Percentiles rank a stretch among this genome's conserved stretches.
Conservation (phyloP, 2,113 vertebrate species). For the Nothobranchius kuhntae region DNA sequence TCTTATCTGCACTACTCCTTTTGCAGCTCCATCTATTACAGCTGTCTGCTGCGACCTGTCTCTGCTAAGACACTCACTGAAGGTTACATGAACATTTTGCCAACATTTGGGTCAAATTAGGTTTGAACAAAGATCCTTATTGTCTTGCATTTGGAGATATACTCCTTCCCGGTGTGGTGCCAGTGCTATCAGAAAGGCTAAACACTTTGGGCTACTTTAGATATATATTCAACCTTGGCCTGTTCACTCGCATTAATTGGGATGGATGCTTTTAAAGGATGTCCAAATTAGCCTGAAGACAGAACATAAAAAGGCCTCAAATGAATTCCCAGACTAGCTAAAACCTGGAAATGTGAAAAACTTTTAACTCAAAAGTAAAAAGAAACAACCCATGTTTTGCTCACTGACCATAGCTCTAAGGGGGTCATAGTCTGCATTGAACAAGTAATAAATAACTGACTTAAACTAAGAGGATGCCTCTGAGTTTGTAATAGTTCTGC, state of each 20-base stretch:
- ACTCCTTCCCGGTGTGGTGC: slow-evolving; percentile 22
- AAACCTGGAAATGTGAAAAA: slow-evolving; percentile 24
- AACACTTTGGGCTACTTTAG: slow-evolving; percentile 55
- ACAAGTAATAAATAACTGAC: slow-evolving; percentile 58
- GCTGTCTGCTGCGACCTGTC: slow-evolving; percentile 71
- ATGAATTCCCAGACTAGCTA: slow-evolving; percentile 44
- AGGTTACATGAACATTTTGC: slow-evolving; percentile 25
- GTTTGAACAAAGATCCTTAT: slow-evolving; percentile 59
- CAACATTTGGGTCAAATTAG: slow-evolving; percentile 71
- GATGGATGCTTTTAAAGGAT: slow-evolving; percentile 35
- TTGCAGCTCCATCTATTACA: slow-evolving; percentile 63
- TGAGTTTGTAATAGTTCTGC: not conserved
- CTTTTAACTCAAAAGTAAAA: slow-evolving; percentile 15
- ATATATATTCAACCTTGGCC: slow-evolving; percentile 37
- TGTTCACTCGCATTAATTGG: slow-evolving; percentile 43
- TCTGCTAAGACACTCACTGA: slow-evolving; percentile 55
- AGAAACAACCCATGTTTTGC: slow-evolving; percentile 2
- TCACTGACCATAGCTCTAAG: slow-evolving; percentile 37
- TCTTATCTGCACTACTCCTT: slow-evolving; percentile 63
- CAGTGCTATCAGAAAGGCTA: slow-evolving; percentile 41
- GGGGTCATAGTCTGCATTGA: slow-evolving; percentile 40
- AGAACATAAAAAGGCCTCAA: slow-evolving; percentile 34
- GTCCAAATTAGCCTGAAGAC: slow-evolving; percentile 44
- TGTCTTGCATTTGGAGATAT: slow-evolving; percentile 39
- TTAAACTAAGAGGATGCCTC: slow-evolving; percentile 11